Evolutionary conservation across 2,113 vertebrate genomes (phyloP).

Genomic region (Myrmecobius fasciatus): DNA sequence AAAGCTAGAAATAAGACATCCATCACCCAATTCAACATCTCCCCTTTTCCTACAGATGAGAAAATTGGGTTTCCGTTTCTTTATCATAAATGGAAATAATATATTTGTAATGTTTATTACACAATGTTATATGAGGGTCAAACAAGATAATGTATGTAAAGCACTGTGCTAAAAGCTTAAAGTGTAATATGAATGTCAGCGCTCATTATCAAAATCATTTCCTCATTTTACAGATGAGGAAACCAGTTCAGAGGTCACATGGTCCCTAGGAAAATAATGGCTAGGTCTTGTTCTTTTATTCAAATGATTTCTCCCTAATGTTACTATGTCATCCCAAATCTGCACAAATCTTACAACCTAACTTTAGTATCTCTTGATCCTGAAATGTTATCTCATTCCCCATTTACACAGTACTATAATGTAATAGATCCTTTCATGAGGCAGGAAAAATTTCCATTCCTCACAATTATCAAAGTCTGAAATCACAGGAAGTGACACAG

Average conservation of each 20-base stretch:
- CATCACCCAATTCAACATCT: background rate
- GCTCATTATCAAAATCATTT: background rate
- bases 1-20: background rate
- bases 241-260: background rate
- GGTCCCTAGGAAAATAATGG: background rate
- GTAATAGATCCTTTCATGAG: background rate
- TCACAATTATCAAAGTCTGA: background rate
- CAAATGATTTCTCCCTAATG: background rate
- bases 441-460: background rate
- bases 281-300: background rate
- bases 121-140: background rate
- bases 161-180: background rate
- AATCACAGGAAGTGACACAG: background rate
- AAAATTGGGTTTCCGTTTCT: background rate
- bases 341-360: background rate
- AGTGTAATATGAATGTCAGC: background rate
- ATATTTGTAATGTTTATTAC: background rate
- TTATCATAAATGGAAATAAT: background rate
- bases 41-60: background rate
- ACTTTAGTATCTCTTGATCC: background rate
- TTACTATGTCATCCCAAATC: background rate
- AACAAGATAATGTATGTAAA: background rate
- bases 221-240: background rate
- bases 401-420: background rate
- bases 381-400: background rate